Evolutionary conservation across 1,140 invertebrate genomes (phyloP).

Genomic region (Homalodisca vitripennis): DNA sequence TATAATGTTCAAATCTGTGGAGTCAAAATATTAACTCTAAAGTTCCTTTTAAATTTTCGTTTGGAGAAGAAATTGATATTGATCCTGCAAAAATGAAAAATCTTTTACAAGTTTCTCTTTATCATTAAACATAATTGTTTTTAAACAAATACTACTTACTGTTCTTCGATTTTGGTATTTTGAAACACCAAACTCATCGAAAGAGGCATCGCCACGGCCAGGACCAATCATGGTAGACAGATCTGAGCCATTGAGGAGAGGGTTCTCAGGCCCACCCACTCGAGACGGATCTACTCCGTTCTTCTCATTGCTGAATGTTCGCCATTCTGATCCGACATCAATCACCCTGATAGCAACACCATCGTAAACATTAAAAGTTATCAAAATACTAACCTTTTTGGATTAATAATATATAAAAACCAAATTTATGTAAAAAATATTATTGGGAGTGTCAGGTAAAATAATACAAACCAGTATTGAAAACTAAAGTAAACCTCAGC

Average conservation of each 20-base stretch:
- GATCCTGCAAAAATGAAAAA: no score
- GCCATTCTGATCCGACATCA: constrained; percentile 99
- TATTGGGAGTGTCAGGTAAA: background rate
- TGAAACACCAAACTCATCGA: constrained; percentile 80
- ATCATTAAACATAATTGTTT: no score
- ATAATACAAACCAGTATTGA: no score
- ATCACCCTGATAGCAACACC: constrained; percentile 73
- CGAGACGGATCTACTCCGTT: constrained; percentile 95
- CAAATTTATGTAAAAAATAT: background rate
- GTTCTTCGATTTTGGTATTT: constrained; percentile 94
- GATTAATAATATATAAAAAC: background rate
- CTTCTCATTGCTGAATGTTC: constrained; percentile 99
- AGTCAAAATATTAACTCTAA: no score
- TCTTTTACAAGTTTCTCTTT: no score
- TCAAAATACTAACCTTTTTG: background rate
- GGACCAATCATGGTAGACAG: constrained; percentile 97
- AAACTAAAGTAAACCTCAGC: no score
- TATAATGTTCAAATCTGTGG: no score
- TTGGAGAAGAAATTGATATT: no score
- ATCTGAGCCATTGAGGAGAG: constrained; percentile 92
- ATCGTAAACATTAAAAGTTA: constrained; percentile 8
- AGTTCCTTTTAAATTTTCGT: no score
- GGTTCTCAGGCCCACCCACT: constrained; percentile 97
- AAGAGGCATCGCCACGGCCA: constrained; percentile 77
- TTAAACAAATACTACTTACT: no score